phyloP scores from a whole-genome alignment of 2,113 vertebrate species.

The Hippocampus mohnikei region DNA sequence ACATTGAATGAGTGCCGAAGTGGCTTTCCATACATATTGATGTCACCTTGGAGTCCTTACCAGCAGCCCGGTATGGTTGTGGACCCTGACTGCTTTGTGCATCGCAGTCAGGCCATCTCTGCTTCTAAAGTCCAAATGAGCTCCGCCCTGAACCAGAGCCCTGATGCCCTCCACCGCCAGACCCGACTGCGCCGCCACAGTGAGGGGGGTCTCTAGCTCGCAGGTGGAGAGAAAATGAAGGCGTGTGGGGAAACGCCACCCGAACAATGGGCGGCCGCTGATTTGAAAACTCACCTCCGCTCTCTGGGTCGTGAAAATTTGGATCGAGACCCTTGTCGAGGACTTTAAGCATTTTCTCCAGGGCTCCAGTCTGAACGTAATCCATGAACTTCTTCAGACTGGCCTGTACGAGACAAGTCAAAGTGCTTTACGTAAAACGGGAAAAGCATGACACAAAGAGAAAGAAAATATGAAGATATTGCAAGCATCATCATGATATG shows the following conservation, averaged over 20 bases:
- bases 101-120: conserved; percentile 82
- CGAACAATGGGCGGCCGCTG: background rate
- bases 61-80: conserved; percentile 82
- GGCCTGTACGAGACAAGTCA: conserved; percentile 63
- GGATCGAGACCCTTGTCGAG: conserved; percentile 90
- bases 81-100: conserved; percentile 83
- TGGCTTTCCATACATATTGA: background rate
- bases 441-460: no score
- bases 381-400: conserved; percentile 89
- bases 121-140: conserved; percentile 86
- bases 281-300: conserved; percentile 74
- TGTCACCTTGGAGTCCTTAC: conserved; percentile 53
- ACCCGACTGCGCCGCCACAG: conserved; percentile 77
- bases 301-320: conserved; percentile 88
- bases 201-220: conserved; percentile 80
- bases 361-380: conserved; percentile 79
- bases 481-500: no score
- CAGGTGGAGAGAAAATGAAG: conserved; percentile 5
- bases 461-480: no score
- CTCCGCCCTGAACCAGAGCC: conserved; percentile 81
- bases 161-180: conserved; percentile 78
- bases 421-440: no score
- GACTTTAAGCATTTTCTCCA: conserved; percentile 83
- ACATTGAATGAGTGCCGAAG: no score
- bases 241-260: background rate